Evolutionary conservation across 2,888 invertebrate genomes (phyloP).

Genomic region (Rosalia funebris): DNA sequence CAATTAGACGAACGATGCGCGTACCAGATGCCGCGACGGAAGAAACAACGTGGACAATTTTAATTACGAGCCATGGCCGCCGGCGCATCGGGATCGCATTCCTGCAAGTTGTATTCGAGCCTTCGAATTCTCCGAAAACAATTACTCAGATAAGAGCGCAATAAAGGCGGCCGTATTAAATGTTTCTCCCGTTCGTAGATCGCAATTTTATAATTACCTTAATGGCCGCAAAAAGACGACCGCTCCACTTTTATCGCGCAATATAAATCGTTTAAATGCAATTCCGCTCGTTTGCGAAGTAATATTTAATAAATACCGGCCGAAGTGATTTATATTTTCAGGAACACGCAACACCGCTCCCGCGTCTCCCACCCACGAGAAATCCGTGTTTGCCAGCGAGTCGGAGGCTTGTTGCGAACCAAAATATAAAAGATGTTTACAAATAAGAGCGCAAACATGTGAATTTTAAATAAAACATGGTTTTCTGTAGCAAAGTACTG

Average conservation of each 20-base stretch:
- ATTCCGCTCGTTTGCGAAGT: slow-evolving; percentile 4
- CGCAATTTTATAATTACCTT: slow-evolving; percentile 36
- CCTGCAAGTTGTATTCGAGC: not conserved
- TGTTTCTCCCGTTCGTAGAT: slow-evolving; percentile 40
- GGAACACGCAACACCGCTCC: slow-evolving; percentile 2
- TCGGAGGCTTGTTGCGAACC: too few relatives aligned
- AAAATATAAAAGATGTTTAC: too few relatives aligned
- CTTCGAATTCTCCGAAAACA: slow-evolving; percentile 31
- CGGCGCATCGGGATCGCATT: slow-evolving; percentile 1
- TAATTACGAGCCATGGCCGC: too few relatives aligned
- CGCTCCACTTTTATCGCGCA: slow-evolving; percentile 28
- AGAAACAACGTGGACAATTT: too few relatives aligned
- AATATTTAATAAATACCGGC: slow-evolving; percentile 17
- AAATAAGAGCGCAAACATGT: too few relatives aligned
- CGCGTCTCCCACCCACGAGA: too few relatives aligned
- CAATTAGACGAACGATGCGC: too few relatives aligned
- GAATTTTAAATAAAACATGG: too few relatives aligned
- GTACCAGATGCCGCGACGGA: too few relatives aligned
- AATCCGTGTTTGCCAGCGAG: too few relatives aligned
- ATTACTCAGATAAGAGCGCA: slow-evolving; percentile 29
- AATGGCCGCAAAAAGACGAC: slow-evolving; percentile 27
- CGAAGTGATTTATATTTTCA: slow-evolving; percentile 5
- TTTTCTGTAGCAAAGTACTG: too few relatives aligned
- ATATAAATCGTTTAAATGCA: slow-evolving; percentile 20
- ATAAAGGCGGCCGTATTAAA: slow-evolving; percentile 41